phyloP scores from a whole-genome alignment of 2,888 invertebrate species.

The Myopa tessellatipennis region DNA sequence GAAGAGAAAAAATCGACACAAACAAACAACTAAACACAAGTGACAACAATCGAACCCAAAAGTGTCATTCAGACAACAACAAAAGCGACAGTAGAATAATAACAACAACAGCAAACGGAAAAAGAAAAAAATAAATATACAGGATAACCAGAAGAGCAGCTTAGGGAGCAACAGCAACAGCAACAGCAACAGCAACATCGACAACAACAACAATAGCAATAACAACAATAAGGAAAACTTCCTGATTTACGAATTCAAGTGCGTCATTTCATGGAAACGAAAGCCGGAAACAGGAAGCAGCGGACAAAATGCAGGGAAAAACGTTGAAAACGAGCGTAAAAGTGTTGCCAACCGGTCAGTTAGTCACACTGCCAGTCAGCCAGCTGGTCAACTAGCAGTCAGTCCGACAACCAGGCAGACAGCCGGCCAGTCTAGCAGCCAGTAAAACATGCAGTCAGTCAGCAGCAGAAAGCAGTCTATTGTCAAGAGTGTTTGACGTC shows the following conservation, averaged over 20 bases:
- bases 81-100: conserved; percentile 1
- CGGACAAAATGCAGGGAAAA: conserved; percentile 29
- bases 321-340: conserved; percentile 18
- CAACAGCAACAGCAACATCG: background rate
- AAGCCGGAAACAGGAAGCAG: conserved; percentile 36
- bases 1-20: background rate
- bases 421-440: background rate
- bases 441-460: background rate
- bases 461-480: background rate
- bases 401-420: background rate
- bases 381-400: background rate
- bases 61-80: conserved; percentile 21
- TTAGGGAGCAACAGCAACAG: background rate
- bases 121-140: background rate
- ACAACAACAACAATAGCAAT: background rate
- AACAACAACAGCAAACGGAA: background rate
- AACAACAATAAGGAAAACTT: conserved; percentile 14
- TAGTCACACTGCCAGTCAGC: background rate
- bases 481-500: background rate
- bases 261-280: conserved; percentile 30
- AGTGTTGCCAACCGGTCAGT: conserved; percentile 19
- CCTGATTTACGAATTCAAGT: conserved; percentile 37
- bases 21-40: conserved; percentile 15
- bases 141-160: background rate
- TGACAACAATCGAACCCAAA: conserved; percentile 30